Percentiles rank a stretch among this genome's conserved stretches.
phyloP scores from a whole-genome alignment of 64 coral and sea anemone genomes.

The Actinia tenebrosa region DNA sequence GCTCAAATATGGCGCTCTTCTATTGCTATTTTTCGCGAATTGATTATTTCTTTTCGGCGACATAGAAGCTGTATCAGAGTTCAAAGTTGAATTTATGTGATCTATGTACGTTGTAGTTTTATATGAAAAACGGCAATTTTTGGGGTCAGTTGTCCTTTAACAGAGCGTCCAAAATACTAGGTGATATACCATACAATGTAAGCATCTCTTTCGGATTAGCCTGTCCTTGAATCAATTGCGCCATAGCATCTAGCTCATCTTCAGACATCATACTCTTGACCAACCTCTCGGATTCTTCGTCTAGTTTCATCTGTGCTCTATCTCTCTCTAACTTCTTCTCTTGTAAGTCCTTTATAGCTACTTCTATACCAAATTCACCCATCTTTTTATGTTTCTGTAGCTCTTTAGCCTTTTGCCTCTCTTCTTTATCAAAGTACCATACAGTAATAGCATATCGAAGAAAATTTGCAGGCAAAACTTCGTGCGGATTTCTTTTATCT shows the following conservation, averaged over 20 bases:
- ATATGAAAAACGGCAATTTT: no score
- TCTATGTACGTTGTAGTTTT: no score
- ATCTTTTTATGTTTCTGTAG: constrained; percentile 24
- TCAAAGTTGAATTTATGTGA: no score
- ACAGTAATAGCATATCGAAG: constrained; percentile 83
- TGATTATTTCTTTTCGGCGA: no score
- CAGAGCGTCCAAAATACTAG: constrained; percentile 38
- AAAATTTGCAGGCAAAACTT: constrained; percentile 68
- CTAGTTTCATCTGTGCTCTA: constrained; percentile 27
- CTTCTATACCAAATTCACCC: constrained; percentile 27
- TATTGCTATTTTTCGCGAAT: no score
- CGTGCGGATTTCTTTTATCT: constrained; percentile 81
- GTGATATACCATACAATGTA: constrained; percentile 20
- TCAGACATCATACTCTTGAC: constrained; percentile 54
- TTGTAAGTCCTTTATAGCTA: constrained; percentile 55
- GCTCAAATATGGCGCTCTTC: no score
- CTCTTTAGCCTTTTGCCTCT: constrained; percentile 61
- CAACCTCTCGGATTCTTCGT: constrained; percentile 44
- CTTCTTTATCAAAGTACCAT: constrained; percentile 88
- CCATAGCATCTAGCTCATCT: constrained; percentile 40
- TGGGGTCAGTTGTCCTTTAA: no score
- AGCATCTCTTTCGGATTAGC: constrained; percentile 33
- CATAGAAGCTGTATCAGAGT: no score
- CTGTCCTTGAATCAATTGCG: constrained; percentile 31
- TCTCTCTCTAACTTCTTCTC: constrained; percentile 70